Evolutionary conservation across 2,888 invertebrate genomes (phyloP).

Genomic region (Serrognathus titanus): DNA sequence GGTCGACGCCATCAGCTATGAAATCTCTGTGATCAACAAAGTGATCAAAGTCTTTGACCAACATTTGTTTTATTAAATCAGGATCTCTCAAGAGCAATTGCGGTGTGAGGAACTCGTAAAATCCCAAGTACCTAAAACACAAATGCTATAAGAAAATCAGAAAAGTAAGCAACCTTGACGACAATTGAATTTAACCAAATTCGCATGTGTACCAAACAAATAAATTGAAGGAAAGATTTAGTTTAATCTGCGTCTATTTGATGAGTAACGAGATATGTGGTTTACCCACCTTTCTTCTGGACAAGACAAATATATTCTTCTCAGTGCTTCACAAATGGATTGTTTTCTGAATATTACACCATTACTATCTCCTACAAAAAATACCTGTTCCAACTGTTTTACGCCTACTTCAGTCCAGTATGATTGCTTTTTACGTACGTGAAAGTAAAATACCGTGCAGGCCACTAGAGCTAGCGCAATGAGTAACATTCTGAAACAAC

Average conservation of each 20-base stretch:
- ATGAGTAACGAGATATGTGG: not conserved
- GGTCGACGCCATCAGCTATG: conserved; percentile 28
- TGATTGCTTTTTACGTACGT: not conserved
- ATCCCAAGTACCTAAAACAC: conserved; percentile 28
- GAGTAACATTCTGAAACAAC: not conserved
- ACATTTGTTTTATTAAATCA: conserved; percentile 42
- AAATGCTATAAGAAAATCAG: not conserved
- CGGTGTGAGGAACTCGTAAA: conserved; percentile 27
- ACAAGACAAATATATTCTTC: not conserved
- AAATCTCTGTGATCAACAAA: conserved; percentile 38
- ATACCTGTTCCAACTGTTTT: not conserved
- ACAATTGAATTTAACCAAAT: too few relatives aligned
- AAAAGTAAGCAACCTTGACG: not conserved
- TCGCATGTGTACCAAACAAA: too few relatives aligned
- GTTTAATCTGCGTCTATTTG: too few relatives aligned
- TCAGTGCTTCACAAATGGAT: not conserved
- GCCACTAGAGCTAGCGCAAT: not conserved
- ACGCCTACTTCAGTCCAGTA: not conserved
- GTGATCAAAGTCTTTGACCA: conserved; percentile 44
- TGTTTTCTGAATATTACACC: too few relatives aligned
- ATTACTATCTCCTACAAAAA: not conserved
- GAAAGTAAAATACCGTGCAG: not conserved
- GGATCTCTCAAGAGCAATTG: conserved; percentile 29
- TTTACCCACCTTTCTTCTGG: not conserved
- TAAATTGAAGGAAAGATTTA: too few relatives aligned